phyloP scores from a whole-genome alignment of 2,797 vertebrate genomes.

The Aratinga solstitialis region DNA sequence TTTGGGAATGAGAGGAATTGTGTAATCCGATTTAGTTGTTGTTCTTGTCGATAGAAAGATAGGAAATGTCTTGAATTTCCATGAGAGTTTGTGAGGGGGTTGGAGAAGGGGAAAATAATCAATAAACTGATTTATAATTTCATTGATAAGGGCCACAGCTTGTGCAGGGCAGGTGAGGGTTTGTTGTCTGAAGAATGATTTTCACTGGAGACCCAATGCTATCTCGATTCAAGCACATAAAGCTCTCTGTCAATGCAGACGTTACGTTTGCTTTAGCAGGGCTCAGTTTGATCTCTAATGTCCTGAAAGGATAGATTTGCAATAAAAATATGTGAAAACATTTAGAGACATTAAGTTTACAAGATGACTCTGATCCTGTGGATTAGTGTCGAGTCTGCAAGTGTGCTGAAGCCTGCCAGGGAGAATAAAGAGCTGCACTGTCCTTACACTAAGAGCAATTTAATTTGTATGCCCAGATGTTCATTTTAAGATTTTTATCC shows the following conservation, averaged over 20 bases:
- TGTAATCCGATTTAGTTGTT: conserved; percentile 46
- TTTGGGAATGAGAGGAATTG: conserved; percentile 38
- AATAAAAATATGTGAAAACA: conserved; percentile 68
- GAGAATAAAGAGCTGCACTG: conserved; percentile 39
- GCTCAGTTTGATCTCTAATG: conserved; percentile 44
- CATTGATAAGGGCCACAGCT: conserved; percentile 4
- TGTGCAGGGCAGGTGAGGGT: background rate
- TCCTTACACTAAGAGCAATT: conserved; percentile 57
- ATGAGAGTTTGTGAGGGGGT: background rate
- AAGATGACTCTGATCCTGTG: conserved; percentile 58
- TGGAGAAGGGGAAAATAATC: background rate
- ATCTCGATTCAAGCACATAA: background rate
- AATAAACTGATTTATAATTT: conserved; percentile 27
- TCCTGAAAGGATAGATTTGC: conserved; percentile 62
- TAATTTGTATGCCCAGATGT: conserved; percentile 67
- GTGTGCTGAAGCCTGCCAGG: conserved; percentile 48
- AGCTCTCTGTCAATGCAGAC: conserved; percentile 31
- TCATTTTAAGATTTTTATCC: conserved; percentile 64
- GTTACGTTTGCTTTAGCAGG: background rate
- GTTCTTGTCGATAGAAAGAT: conserved; percentile 27
- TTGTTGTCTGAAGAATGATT: background rate
- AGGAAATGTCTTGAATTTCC: conserved; percentile 33
- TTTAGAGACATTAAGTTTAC: conserved; percentile 68
- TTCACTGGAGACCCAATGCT: background rate
- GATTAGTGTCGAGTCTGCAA: conserved; percentile 59